Percentiles rank a stretch among this genome's conserved stretches.
These are phyloP conservation scores for Papilio helenus DNA, from an alignment of 1,140 invertebrate genomes.

Conservation along the genomic window DNA sequence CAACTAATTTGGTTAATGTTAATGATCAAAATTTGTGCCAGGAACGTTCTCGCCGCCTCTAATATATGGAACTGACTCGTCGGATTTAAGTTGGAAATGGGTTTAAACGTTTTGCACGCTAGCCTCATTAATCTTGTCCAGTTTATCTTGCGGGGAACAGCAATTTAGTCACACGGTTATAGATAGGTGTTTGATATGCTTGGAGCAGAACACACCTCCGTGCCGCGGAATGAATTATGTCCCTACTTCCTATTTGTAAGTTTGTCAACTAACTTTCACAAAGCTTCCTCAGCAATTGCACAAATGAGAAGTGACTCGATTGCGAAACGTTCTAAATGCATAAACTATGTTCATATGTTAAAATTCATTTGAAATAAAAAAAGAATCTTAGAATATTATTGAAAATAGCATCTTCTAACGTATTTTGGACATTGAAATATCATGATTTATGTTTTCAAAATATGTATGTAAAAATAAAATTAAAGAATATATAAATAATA, in stretches of 20 bases:
- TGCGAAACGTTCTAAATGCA: neutral
- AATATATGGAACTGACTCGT: conserved; percentile 83
- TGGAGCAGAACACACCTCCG: conserved; percentile 34
- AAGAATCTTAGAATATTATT: neutral
- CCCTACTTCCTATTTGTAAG: conserved; percentile 25
- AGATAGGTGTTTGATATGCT: conserved; percentile 58
- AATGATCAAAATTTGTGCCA: conserved; percentile 81
- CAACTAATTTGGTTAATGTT: conserved; percentile 81
- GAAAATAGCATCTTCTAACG: neutral
- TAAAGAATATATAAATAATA: too few relatives aligned
- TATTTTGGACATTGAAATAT: neutral
- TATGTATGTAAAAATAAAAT: conserved; percentile 40
- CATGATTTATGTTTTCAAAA: neutral
- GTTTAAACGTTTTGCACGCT: conserved; percentile 83
- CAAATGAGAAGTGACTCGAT: neutral
- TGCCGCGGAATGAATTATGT: conserved; percentile 29
- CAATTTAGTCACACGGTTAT: conserved; percentile 61
- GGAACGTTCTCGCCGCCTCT: conserved; percentile 75
- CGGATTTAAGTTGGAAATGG: conserved; percentile 81
- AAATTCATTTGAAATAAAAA: neutral
- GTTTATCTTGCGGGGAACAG: conserved; percentile 76
- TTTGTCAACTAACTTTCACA: conserved; percentile 29
- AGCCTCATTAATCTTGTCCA: conserved; percentile 81
- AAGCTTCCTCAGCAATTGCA: conserved; percentile 8
- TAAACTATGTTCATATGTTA: neutral